Conservation (phyloP, 2,113 vertebrate genomes). For the Phyllostomus discolor region DNA sequence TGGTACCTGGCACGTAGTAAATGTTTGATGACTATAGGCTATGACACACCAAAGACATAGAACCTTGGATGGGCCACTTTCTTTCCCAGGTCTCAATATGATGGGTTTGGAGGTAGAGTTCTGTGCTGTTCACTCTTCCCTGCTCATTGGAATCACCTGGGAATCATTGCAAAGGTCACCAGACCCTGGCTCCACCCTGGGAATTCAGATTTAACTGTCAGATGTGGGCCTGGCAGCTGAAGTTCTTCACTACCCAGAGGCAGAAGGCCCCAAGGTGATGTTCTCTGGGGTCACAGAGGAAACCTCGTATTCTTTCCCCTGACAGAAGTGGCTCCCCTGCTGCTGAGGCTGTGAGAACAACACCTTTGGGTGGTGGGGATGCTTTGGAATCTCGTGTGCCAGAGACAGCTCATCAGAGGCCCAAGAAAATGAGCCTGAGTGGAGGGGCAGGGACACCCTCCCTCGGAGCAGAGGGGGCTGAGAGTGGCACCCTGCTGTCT, state of each 20-base stretch:
- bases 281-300: neutral
- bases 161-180: too few relatives aligned
- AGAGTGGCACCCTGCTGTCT: neutral
- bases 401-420: neutral
- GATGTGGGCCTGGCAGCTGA: neutral
- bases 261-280: rapidly evolving
- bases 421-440: neutral
- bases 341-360: neutral
- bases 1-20: rapidly evolving
- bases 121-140: neutral
- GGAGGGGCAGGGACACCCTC: neutral
- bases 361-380: neutral
- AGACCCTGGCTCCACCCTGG: neutral
- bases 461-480: neutral
- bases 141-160: neutral
- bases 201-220: neutral
- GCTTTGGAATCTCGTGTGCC: neutral
- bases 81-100: neutral
- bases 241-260: neutral
- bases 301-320: neutral
- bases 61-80: neutral
- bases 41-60: neutral
- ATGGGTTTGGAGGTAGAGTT: neutral
- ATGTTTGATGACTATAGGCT: neutral
- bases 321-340: too few relatives aligned